Percentiles rank a stretch among this genome's conserved stretches.
phyloP scores from a whole-genome alignment of 2,797 vertebrate species.

The Sus cebifrons region DNA sequence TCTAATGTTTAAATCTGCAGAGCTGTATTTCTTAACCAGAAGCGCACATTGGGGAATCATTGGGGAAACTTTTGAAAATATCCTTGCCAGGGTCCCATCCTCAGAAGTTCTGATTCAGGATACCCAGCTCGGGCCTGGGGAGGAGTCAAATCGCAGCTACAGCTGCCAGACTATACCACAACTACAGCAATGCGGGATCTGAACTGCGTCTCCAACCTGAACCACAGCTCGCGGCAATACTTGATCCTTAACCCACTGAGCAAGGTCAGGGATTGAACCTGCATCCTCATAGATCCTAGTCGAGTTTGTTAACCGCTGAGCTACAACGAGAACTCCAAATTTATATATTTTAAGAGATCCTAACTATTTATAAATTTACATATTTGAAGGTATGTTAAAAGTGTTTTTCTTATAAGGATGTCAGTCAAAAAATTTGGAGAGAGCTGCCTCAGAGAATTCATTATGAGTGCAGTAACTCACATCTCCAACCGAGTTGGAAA shows the following conservation, averaged over 20 bases:
- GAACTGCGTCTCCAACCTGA: no score
- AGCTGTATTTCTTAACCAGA: constrained; percentile 35
- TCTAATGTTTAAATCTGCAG: constrained; percentile 28
- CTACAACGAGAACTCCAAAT: no score
- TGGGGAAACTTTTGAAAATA: constrained; percentile 12
- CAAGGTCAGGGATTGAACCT: no score
- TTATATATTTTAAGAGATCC: no score
- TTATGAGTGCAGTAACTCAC: background rate
- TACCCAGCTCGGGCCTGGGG: background rate
- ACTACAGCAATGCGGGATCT: no score
- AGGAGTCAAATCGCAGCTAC: background rate
- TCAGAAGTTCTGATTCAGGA: constrained; percentile 43
- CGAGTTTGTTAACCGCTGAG: no score
- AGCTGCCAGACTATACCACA: no score
- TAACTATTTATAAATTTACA: background rate
- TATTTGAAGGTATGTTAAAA: constrained; percentile 8
- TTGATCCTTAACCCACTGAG: no score
- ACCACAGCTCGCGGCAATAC: no score
- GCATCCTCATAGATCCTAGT: no score
- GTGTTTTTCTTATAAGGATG: constrained; percentile 21
- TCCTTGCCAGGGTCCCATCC: background rate
- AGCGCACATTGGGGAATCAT: background rate
- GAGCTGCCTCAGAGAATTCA: constrained; percentile 4
- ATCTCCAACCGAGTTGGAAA: background rate
- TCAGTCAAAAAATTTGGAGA: background rate